Conservation (phyloP, 1,140 invertebrate species). For the Hormaphis cornu region DNA sequence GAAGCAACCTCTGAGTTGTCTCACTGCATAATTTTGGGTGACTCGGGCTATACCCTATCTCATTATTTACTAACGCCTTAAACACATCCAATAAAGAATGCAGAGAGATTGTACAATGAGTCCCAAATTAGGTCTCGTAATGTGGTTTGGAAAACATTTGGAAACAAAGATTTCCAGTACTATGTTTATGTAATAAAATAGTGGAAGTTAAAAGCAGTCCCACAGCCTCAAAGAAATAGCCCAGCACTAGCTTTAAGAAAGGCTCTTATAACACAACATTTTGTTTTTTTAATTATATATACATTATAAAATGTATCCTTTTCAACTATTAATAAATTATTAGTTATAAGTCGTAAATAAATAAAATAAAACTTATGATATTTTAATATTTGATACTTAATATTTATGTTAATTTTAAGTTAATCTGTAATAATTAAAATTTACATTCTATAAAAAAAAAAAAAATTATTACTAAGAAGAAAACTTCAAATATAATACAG, state of each 20-base stretch:
- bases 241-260: neutral
- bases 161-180: neutral
- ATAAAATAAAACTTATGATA: too few species aligned
- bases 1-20: conserved; percentile 33
- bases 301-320: too few species aligned
- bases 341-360: too few species aligned
- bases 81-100: neutral
- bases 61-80: conserved; percentile 30
- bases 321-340: too few species aligned
- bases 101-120: neutral
- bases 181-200: neutral
- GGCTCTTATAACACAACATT: neutral
- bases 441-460: too few species aligned
- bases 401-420: too few species aligned
- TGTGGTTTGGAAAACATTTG: neutral
- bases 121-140: neutral
- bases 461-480: too few species aligned
- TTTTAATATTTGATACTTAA: too few species aligned
- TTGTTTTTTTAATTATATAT: too few species aligned
- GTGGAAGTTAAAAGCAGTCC: neutral
- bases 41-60: conserved; percentile 31
- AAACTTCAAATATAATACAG: too few species aligned
- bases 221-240: neutral
- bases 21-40: conserved; percentile 35
- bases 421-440: too few species aligned